These are phyloP conservation scores for Pagetopsis macropterus DNA, from an alignment of 2,797 vertebrate genomes.

Conservation along the genomic window DNA sequence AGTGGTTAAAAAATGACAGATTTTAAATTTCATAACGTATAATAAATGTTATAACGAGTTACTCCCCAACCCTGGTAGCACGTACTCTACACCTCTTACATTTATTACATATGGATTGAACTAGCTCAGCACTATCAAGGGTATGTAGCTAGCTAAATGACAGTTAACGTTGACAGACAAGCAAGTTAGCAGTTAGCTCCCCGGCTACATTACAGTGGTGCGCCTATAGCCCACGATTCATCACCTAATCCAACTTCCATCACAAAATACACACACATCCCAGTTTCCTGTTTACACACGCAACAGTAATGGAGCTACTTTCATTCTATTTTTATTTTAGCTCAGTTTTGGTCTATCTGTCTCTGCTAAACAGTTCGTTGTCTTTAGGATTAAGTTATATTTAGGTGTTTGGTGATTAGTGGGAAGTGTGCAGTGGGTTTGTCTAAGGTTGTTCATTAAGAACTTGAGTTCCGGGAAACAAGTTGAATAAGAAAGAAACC, in stretches of 20 bases:
- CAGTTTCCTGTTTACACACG: background rate
- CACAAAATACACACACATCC: background rate
- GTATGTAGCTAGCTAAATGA: no score
- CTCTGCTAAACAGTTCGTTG: background rate
- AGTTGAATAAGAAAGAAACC: background rate
- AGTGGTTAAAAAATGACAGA: no score
- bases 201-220: no score
- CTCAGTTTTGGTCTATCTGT: slow-evolving; percentile 3
- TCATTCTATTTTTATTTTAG: background rate
- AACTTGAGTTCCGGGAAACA: background rate
- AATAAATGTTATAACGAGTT: no score
- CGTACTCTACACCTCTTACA: no score
- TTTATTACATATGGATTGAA: no score
- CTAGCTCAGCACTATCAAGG: no score
- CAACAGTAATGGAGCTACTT: background rate
- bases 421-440: background rate
- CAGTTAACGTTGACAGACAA: no score
- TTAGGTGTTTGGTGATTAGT: background rate
- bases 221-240: no score
- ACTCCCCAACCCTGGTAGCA: no score
- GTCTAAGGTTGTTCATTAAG: background rate
- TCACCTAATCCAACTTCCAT: background rate
- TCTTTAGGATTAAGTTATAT: background rate
- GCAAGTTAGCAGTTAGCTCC: no score
- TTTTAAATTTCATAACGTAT: no score